Conservation (phyloP, 2,797 vertebrate genomes). For the Acipenser transmontanus region DNA sequence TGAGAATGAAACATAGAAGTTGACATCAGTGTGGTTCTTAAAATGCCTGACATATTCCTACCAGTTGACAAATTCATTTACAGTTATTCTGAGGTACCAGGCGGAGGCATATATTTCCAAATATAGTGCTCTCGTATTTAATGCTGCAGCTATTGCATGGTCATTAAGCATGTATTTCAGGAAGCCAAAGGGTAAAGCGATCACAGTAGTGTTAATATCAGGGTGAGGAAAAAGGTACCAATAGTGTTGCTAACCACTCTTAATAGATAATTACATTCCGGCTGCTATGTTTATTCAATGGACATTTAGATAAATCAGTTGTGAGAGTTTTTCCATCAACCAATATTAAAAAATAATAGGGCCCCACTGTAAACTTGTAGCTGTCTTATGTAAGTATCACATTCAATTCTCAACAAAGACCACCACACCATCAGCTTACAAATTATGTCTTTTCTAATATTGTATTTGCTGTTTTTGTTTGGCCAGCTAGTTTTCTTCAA, state of each 20-base stretch:
- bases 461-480: too few species aligned
- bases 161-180: slow-evolving; percentile 19
- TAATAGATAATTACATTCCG: slow-evolving; percentile 5
- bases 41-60: slow-evolving; percentile 30
- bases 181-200: slow-evolving; percentile 26
- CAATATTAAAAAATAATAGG: too few species aligned
- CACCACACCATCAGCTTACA: too few species aligned
- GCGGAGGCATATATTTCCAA: slow-evolving; percentile 30
- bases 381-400: too few species aligned
- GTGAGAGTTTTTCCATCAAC: background rate
- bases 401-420: too few species aligned
- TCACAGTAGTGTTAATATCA: slow-evolving; percentile 7
- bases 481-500: too few species aligned
- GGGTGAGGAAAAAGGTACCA: background rate
- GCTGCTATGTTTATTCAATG: background rate
- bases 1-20: too few species aligned
- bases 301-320: background rate
- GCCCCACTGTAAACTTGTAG: too few species aligned
- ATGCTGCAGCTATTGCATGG: background rate
- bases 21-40: background rate
- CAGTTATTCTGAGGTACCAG: slow-evolving; percentile 41
- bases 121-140: slow-evolving; percentile 37
- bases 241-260: background rate
- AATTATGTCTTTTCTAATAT: too few species aligned
- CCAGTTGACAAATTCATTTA: slow-evolving; percentile 39